Evolutionary conservation across 1,140 invertebrate species (phyloP).

Genomic region (Chironomus tepperi): DNA sequence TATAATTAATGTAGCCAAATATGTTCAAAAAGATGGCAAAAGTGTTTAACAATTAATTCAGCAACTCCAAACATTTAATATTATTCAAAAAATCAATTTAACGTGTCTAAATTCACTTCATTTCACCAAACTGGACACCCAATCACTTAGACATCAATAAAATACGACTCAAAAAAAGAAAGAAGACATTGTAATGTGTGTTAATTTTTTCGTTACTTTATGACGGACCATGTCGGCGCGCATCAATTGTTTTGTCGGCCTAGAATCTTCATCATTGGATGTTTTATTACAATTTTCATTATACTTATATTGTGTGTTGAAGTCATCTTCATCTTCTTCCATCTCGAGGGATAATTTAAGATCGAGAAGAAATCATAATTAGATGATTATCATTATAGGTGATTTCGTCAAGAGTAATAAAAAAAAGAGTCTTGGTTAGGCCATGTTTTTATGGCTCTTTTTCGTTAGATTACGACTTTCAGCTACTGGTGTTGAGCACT

Average conservation of each 20-base stretch:
- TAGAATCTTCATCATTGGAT: not conserved
- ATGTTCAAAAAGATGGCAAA: no score
- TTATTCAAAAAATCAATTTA: no score
- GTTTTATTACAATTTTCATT: not conserved
- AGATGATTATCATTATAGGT: conserved; percentile 16
- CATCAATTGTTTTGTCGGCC: not conserved
- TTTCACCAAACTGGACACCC: no score
- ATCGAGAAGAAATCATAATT: conserved; percentile 17
- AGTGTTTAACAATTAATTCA: no score
- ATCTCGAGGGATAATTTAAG: not conserved
- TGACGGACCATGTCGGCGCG: not conserved
- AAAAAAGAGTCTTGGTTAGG: not conserved
- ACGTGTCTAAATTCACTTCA: no score
- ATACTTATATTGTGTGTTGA: not conserved
- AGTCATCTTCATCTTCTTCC: not conserved
- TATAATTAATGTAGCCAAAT: no score
- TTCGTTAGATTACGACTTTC: not conserved
- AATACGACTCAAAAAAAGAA: not conserved
- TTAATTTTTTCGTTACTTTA: conserved; percentile 8
- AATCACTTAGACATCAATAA: no score
- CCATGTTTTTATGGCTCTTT: not conserved
- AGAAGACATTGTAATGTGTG: conserved; percentile 12
- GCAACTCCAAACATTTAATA: no score
- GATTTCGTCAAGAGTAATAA: conserved; percentile 16
- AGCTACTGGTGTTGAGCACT: not conserved